phyloP scores from a whole-genome alignment of 2,113 vertebrate genomes.

The Acinonyx jubatus region DNA sequence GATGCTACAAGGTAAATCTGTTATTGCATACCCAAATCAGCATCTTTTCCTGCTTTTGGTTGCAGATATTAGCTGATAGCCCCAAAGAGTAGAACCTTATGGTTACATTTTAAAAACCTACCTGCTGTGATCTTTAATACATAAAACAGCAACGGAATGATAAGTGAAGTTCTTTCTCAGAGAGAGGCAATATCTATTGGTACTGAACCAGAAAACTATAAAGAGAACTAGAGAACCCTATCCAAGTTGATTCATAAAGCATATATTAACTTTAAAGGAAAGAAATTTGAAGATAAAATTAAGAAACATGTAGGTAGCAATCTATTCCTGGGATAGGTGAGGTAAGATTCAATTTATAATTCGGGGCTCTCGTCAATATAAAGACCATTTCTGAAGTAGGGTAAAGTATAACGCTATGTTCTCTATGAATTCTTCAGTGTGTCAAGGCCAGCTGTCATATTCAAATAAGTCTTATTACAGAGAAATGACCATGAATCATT shows the following conservation, averaged over 20 bases:
- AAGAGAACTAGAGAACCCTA: not conserved
- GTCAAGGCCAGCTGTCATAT: not conserved
- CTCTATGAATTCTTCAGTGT: slow-evolving; percentile 45
- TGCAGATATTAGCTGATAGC: not conserved
- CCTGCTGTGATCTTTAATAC: slow-evolving; percentile 40
- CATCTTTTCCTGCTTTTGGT: not conserved
- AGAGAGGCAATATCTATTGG: not conserved
- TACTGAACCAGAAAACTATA: not conserved
- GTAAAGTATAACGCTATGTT: not conserved
- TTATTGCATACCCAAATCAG: not conserved
- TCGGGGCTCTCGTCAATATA: slow-evolving; percentile 67
- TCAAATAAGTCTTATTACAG: slow-evolving; percentile 32
- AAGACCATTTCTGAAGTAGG: slow-evolving; percentile 19
- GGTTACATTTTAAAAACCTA: slow-evolving; percentile 34
- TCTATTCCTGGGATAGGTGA: not conserved
- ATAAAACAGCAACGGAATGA: not conserved
- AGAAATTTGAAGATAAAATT: not conserved
- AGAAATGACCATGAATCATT: not conserved
- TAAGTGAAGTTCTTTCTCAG: not conserved
- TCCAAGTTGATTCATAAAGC: not conserved
- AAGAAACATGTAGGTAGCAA: not conserved
- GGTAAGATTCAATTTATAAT: slow-evolving; percentile 65
- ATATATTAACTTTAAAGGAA: not conserved
- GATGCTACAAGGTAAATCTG: not conserved
- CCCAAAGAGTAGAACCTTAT: not conserved